phyloP scores from a whole-genome alignment of 2,888 invertebrate genomes.

The Aphelenchoides bicaudatus region DNA sequence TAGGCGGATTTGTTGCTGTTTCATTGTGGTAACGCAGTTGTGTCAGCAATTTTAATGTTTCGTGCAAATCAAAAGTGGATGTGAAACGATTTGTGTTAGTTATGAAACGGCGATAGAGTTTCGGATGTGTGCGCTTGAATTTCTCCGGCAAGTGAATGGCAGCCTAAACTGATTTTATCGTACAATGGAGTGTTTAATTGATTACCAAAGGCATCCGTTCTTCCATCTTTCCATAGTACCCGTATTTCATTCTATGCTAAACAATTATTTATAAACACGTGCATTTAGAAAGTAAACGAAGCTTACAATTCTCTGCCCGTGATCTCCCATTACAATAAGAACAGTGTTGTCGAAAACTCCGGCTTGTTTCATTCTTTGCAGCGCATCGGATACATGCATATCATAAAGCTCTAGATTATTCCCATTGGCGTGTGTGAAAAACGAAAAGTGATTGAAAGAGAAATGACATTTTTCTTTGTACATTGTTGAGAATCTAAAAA shows the following conservation, averaged over 20 bases:
- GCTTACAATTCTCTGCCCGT: conserved; percentile 19
- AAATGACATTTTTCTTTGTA: conserved; percentile 5
- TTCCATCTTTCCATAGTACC: conserved; percentile 17
- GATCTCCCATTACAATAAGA: conserved; percentile 20
- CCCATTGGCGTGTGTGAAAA: conserved; percentile 18
- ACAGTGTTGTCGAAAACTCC: conserved; percentile 21
- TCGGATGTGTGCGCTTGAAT: conserved; percentile 10
- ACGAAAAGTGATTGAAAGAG: conserved; percentile 10
- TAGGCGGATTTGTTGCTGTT: no score
- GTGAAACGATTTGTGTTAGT: conserved; percentile 6
- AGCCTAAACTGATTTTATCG: no score
- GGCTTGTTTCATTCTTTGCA: not conserved
- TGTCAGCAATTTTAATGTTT: no score
- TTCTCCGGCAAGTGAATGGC: conserved; percentile 10
- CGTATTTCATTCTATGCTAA: conserved; percentile 13
- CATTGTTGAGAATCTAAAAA: conserved; percentile 38
- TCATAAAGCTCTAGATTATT: conserved; percentile 8
- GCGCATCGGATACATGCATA: not conserved
- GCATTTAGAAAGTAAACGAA: not conserved
- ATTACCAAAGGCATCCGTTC: conserved; percentile 21
- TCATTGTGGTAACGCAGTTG: no score
- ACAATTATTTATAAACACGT: not conserved
- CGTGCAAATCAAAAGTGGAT: conserved; percentile 15
- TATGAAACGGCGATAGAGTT: not conserved
- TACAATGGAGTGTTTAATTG: no score